A percentile compares a stretch with the other conserved stretches of the same genome.
Conservation (phyloP, 2,888 invertebrate species). For the Yponomeuta evonymella region DNA sequence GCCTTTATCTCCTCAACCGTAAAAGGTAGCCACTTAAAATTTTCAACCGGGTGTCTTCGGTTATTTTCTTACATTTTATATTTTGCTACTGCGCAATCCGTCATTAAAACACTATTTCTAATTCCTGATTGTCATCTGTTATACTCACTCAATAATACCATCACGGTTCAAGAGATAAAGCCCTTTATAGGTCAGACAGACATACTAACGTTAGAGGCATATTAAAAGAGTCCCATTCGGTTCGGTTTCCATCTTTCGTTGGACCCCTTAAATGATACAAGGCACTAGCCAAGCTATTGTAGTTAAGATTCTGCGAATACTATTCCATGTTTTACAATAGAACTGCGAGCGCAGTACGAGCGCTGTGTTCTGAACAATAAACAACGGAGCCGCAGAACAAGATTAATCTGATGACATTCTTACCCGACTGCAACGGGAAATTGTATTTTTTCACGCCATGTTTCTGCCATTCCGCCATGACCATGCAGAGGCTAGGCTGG, state of each 20-base stretch:
- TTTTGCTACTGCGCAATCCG: no score
- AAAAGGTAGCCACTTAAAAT: no score
- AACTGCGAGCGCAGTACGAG: background rate
- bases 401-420: slow-evolving; percentile 7
- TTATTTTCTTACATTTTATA: no score
- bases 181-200: background rate
- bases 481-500: no score
- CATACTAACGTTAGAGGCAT: background rate
- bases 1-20: no score
- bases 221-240: background rate
- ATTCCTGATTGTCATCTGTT: no score
- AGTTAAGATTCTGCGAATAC: background rate
- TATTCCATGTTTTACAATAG: slow-evolving; percentile 5
- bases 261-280: background rate
- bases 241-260: background rate
- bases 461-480: no score
- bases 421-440: background rate
- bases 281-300: no score
- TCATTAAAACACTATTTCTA: no score
- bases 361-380: slow-evolving; percentile 7
- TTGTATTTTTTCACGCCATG: background rate
- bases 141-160: background rate
- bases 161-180: background rate
- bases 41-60: no score
- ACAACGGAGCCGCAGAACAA: background rate